phyloP scores from a whole-genome alignment of 1,140 invertebrate genomes.

The Neodiprion lecontei region DNA sequence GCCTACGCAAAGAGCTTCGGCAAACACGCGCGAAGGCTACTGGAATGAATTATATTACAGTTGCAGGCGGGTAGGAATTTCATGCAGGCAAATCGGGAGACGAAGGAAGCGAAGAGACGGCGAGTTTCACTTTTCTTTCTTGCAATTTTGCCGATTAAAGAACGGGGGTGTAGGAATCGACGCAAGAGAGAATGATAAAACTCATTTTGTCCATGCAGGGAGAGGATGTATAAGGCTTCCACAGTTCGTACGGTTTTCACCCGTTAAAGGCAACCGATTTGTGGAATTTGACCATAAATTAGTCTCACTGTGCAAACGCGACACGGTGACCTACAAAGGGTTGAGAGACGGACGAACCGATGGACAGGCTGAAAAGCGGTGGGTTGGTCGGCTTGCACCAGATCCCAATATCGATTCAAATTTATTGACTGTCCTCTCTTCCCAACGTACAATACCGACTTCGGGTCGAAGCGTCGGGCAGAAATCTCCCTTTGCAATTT shows the following conservation, averaged over 20 bases:
- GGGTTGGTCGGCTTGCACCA: not conserved
- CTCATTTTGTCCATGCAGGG: not conserved
- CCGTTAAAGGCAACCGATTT: not conserved
- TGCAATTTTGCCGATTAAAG: too few relatives aligned
- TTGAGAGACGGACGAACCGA: not conserved
- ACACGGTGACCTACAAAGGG: slow-evolving; percentile 44
- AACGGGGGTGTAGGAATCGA: not conserved
- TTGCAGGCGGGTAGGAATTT: too few relatives aligned
- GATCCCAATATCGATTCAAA: slow-evolving; percentile 1
- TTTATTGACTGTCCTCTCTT: not conserved
- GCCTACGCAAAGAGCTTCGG: too few relatives aligned
- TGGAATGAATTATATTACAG: too few relatives aligned
- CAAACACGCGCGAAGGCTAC: too few relatives aligned
- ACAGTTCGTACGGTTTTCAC: not conserved
- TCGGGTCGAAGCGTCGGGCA: slow-evolving; percentile 13
- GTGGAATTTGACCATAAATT: not conserved
- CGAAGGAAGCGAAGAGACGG: too few relatives aligned
- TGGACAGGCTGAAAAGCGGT: slow-evolving; percentile 2
- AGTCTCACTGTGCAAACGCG: not conserved
- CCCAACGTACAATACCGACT: slow-evolving; percentile 24
- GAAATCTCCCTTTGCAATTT: slow-evolving; percentile 28
- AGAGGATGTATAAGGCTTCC: too few relatives aligned
- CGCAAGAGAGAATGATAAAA: not conserved
- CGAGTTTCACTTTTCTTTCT: too few relatives aligned
- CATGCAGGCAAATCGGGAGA: too few relatives aligned